phyloP scores from a whole-genome alignment of 2,888 invertebrate genomes.

The Marronus borbonicus region DNA sequence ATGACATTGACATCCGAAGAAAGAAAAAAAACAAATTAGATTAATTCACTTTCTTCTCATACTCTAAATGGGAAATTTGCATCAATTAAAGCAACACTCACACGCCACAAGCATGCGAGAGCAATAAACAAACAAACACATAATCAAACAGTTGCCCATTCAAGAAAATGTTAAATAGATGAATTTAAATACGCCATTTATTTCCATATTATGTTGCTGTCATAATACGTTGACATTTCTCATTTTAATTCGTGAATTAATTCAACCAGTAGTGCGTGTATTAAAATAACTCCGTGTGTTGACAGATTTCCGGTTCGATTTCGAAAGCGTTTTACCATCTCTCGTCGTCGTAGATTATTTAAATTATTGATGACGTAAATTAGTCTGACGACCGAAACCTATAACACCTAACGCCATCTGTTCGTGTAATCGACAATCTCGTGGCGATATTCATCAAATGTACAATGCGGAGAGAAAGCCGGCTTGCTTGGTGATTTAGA shows the following conservation, averaged over 20 bases:
- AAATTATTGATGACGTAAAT: neutral
- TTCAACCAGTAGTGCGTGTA: neutral
- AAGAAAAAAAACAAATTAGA: neutral
- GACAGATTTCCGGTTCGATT: neutral
- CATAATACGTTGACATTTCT: constrained; percentile 6
- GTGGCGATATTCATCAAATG: no score
- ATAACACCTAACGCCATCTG: constrained; percentile 10
- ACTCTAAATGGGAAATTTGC: neutral
- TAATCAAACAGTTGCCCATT: neutral
- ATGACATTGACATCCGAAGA: constrained; percentile 7
- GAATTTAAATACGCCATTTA: constrained; percentile 18
- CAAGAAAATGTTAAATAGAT: constrained; percentile 13
- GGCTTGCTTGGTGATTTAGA: neutral
- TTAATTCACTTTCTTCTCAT: constrained; percentile 1
- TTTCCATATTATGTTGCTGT: neutral
- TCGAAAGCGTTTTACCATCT: neutral
- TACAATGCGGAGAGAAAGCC: neutral
- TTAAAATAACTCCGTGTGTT: neutral
- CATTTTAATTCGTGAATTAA: constrained; percentile 18
- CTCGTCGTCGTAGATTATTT: neutral
- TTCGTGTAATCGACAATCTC: neutral
- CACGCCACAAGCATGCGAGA: neutral
- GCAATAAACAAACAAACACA: neutral
- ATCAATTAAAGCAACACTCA: neutral
- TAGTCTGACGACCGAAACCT: neutral